Conservation (phyloP, 2,888 invertebrate genomes). For the Biston betularia region DNA sequence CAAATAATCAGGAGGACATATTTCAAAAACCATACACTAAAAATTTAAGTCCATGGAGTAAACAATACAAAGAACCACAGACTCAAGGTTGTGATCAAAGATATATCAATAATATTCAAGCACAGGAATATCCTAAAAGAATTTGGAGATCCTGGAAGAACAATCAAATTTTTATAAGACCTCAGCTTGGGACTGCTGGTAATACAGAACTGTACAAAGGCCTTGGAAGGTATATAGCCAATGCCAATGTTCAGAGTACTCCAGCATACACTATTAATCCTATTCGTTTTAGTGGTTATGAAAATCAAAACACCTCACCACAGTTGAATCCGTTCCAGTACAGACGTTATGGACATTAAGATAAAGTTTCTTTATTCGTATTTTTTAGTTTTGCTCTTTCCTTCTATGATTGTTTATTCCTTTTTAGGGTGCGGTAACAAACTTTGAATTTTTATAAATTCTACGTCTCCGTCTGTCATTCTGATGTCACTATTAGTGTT, state of each 20-base stretch:
- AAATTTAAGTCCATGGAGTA: neutral
- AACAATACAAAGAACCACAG: constrained; percentile 5
- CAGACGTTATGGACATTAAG: constrained; percentile 25
- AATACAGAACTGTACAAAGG: constrained; percentile 9
- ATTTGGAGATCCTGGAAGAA: constrained; percentile 47
- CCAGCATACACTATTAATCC: constrained; percentile 7
- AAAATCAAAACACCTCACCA: constrained; percentile 28
- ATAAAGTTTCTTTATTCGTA: constrained; percentile 8
- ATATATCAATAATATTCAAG: neutral
- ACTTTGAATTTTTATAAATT: too few relatives aligned
- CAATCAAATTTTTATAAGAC: constrained; percentile 32
- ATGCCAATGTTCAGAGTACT: constrained; percentile 1
- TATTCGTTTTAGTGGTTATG: constrained; percentile 11
- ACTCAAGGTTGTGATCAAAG: neutral
- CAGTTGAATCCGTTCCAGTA: constrained; percentile 15
- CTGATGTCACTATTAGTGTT: too few relatives aligned
- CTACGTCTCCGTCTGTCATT: too few relatives aligned
- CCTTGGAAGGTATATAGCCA: constrained; percentile 10
- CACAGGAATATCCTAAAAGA: constrained; percentile 24
- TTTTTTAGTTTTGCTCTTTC: neutral
- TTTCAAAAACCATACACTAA: neutral
- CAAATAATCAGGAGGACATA: neutral
- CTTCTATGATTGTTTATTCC: too few relatives aligned
- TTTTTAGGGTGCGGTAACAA: too few relatives aligned
- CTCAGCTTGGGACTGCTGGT: neutral